phyloP scores from a whole-genome alignment of 2,888 invertebrate genomes.

The Disparrhopalites patrizii region DNA sequence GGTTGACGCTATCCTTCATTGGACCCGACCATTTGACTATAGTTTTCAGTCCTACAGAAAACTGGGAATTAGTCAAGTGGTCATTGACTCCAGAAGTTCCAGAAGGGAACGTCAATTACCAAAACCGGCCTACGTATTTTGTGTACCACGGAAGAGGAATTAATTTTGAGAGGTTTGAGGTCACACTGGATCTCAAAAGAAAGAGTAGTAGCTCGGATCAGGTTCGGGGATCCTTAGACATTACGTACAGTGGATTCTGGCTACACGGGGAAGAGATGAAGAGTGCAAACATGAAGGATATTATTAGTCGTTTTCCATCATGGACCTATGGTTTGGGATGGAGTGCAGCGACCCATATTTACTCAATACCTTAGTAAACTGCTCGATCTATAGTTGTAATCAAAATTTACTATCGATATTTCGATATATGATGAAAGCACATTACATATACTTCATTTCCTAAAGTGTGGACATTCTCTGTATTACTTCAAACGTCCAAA shows the following conservation, averaged over 20 bases:
- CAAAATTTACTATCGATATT: too few species aligned
- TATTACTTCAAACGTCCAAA: too few species aligned
- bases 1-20: conserved; percentile 45
- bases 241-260: conserved; percentile 42
- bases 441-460: too few species aligned
- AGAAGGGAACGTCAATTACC: conserved; percentile 49
- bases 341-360: conserved; percentile 40
- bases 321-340: conserved; percentile 44
- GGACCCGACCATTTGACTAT: conserved; percentile 54
- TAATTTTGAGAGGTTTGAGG: conserved; percentile 38
- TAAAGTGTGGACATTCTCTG: too few species aligned
- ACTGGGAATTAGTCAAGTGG: conserved; percentile 51
- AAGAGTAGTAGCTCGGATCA: background rate
- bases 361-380: conserved; percentile 27
- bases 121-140: conserved; percentile 52
- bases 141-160: conserved; percentile 51
- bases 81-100: conserved; percentile 50
- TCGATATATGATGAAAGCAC: too few species aligned
- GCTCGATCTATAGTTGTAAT: too few species aligned
- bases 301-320: conserved; percentile 36
- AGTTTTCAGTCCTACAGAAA: conserved; percentile 51
- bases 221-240: conserved; percentile 37
- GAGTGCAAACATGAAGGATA: conserved; percentile 37
- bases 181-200: conserved; percentile 41
- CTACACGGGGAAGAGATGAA: conserved; percentile 42